Percentiles rank a stretch among this genome's conserved stretches.
Conservation (phyloP, 2,797 vertebrate species). For the Poecilia velifera region DNA sequence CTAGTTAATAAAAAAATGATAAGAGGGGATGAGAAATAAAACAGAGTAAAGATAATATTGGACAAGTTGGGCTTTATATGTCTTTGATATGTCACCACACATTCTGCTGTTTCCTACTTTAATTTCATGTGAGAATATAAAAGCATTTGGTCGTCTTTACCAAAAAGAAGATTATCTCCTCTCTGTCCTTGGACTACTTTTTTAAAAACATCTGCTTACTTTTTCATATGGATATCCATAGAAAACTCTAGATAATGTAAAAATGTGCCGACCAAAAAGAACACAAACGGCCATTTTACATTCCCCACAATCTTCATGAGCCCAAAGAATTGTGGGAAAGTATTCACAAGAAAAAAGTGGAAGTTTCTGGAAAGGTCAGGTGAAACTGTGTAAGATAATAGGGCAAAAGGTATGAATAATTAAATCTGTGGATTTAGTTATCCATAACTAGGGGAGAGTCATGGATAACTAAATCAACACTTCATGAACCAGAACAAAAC, state of each 20-base stretch:
- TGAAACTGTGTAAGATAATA: background rate
- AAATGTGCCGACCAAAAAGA: constrained; percentile 3
- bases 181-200: constrained; percentile 36
- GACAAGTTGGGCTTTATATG: constrained; percentile 44
- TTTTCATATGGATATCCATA: constrained; percentile 35
- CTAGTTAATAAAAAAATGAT: constrained; percentile 70
- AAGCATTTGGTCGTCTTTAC: constrained; percentile 34
- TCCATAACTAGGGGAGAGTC: background rate
- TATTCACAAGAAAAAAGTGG: background rate
- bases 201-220: constrained; percentile 25
- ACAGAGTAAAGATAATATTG: constrained; percentile 47
- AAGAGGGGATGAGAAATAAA: constrained; percentile 73
- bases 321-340: background rate
- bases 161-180: constrained; percentile 42
- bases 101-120: constrained; percentile 42
- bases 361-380: background rate
- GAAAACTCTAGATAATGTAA: constrained; percentile 17
- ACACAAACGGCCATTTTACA: background rate
- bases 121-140: constrained; percentile 46
- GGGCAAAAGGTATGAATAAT: background rate
- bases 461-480: background rate
- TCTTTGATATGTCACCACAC: constrained; percentile 19
- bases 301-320: background rate
- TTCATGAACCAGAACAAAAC: background rate
- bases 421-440: too few relatives aligned